Base-by-base conservation (phyloP, 2,888 invertebrate species). In the Drosophila falleni region DNA sequence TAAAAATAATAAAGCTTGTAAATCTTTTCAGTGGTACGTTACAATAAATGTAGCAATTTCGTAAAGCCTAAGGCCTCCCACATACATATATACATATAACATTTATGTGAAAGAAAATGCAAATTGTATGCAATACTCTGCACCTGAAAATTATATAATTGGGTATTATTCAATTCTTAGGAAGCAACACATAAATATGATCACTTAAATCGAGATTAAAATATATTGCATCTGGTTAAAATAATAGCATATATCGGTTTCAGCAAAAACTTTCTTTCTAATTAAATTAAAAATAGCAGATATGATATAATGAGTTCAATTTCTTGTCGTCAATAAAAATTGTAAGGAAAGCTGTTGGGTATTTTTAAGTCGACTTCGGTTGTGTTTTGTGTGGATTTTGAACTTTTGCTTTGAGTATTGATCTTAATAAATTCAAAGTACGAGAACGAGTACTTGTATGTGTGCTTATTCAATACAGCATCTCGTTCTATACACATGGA, bases 341-440 rank as follows among this genome's bases (percentile, higher is more conserved):
- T 35, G 16, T 49, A 9, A 5, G 0, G 53, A 13, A 9, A 13
- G 1, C 0, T 54, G 6, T 35, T 16, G 39, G 70, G 74, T 67
- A 76, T 55, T 19, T 46, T 8, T 0, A 10, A 29, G 61, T 62
- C 46, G 33, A 19, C 2, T 26, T 13, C 15, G 8, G 19, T n/a
- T 19, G 46, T 15, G 16, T 47, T 49, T 46, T 42, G 41, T 46
- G 41, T 41, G 54, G 33, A 58, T 54, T 46, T 66, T 54, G 41
- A 51, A 60, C 64, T 44, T 39, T 62, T 61, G 68, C 47, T 69
- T 72, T 55, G 58, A 59, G 62, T 71, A 49, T 23, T 15, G 56
- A 76, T 62, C 59, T 74, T 73, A 80, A 74, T 64, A 85, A 80
- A 87, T 87, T 87, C 87, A 84, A 87, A 84, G 80, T 84, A 60